These are phyloP conservation scores for Erebia ligea DNA, from an alignment of 2,888 invertebrate species.

Conservation along the genomic window DNA sequence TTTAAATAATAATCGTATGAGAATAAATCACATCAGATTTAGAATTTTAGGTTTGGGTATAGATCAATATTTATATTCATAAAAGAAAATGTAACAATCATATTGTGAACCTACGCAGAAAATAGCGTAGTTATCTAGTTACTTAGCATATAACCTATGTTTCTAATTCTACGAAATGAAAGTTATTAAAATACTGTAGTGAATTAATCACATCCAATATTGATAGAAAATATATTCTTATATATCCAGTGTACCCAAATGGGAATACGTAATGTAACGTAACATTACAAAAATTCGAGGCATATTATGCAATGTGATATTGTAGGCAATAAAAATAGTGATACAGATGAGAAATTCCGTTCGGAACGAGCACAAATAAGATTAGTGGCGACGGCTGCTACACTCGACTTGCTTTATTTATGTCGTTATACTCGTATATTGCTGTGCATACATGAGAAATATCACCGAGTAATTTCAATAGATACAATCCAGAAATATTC, in stretches of 20 bases:
- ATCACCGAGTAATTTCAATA: background rate
- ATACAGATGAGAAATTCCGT: slow-evolving; percentile 60
- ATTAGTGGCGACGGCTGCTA: slow-evolving; percentile 54
- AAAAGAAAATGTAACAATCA: too few species aligned
- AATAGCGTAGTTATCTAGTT: too few species aligned
- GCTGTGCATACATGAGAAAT: background rate
- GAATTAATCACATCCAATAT: slow-evolving; percentile 3
- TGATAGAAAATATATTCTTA: background rate
- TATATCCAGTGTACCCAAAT: slow-evolving; percentile 15
- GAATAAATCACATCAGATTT: too few species aligned
- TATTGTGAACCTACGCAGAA: too few species aligned
- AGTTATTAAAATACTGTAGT: background rate
- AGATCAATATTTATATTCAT: too few species aligned
- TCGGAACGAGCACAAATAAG: slow-evolving; percentile 65
- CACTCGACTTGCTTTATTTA: slow-evolving; percentile 12
- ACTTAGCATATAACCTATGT: too few species aligned
- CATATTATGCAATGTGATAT: slow-evolving; percentile 40
- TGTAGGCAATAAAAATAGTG: slow-evolving; percentile 65
- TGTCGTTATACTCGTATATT: background rate
- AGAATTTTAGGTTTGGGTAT: too few species aligned
- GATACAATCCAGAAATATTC: too few species aligned
- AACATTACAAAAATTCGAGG: slow-evolving; percentile 20
- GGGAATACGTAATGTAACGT: background rate
- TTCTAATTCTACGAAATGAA: too few species aligned
- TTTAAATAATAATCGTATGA: too few species aligned